These are phyloP conservation scores for Halcyon malimbica DNA, from an alignment of 2,113 vertebrate genomes.

Conservation along the genomic window DNA sequence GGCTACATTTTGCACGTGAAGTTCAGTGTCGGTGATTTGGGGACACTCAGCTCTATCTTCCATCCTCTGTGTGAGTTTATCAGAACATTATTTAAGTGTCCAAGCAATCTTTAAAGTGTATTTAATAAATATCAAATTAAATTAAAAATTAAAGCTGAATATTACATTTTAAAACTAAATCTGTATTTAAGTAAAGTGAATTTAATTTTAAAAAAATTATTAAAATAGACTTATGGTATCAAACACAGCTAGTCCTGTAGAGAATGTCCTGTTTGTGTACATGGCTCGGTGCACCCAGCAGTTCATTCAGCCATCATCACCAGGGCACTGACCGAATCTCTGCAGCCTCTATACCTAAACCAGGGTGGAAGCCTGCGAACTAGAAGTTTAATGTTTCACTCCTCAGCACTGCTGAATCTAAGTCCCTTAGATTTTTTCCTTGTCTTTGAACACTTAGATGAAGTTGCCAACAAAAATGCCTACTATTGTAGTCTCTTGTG, in stretches of 20 bases:
- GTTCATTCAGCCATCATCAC: not conserved
- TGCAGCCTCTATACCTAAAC: not conserved
- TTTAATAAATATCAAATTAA: not conserved
- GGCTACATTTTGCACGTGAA: not conserved
- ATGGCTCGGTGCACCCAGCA: not conserved
- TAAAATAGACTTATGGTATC: not conserved
- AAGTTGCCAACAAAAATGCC: not conserved
- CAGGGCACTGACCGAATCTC: too few relatives aligned
- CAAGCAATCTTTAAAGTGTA: not conserved
- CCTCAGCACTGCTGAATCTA: not conserved
- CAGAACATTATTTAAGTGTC: not conserved
- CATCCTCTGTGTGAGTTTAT: not conserved
- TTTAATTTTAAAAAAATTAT: not conserved
- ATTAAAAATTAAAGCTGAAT: not conserved
- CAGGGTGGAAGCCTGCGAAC: accelerated
- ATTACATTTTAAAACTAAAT: not conserved
- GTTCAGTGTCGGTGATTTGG: not conserved
- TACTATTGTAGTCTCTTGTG: not conserved
- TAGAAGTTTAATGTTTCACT: not conserved
- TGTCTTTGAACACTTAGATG: not conserved
- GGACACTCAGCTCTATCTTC: not conserved
- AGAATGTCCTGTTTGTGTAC: accelerated
- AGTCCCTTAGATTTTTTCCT: not conserved
- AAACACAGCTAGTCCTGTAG: not conserved
- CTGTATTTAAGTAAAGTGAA: not conserved